Conservation (phyloP, 2,888 invertebrate genomes). For the Tachina grossa region DNA sequence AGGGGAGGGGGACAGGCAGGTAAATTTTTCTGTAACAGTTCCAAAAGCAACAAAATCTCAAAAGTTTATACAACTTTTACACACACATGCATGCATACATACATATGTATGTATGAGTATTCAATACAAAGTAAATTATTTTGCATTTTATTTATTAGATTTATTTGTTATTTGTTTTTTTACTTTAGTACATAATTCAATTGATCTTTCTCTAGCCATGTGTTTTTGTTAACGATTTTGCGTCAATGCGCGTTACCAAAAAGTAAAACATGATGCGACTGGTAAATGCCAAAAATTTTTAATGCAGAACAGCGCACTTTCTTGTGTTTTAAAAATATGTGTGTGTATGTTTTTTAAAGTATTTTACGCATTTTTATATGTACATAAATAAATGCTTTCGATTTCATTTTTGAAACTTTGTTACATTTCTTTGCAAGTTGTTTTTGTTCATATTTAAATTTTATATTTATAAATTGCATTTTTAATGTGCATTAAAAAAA, state of each 20-base stretch:
- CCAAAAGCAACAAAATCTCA: conserved; percentile 9
- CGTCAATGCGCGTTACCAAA: not conserved
- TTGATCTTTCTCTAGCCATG: conserved; percentile 29
- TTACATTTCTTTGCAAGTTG: conserved; percentile 7
- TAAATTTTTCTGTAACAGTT: conserved; percentile 7
- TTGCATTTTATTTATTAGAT: not conserved
- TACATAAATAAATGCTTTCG: conserved; percentile 37
- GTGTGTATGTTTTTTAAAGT: not conserved
- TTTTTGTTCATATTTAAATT: not conserved
- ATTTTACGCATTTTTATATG: conserved; percentile 15
- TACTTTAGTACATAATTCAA: conserved; percentile 19
- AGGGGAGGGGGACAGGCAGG: not conserved
- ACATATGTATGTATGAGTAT: not conserved
- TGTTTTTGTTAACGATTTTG: not conserved
- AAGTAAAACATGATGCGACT: not conserved
- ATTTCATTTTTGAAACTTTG: conserved; percentile 58
- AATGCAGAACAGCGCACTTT: conserved; percentile 42
- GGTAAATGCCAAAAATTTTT: conserved; percentile 32
- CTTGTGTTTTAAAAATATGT: not conserved
- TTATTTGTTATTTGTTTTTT: not conserved
- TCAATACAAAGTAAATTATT: conserved; percentile 33
- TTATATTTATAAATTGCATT: conserved; percentile 13
- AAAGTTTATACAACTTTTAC: not conserved
- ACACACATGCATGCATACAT: not conserved
- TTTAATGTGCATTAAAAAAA: conserved; percentile 5